phyloP scores from a whole-genome alignment of 2,888 invertebrate species.

The Callyntrura guangdongensis region DNA sequence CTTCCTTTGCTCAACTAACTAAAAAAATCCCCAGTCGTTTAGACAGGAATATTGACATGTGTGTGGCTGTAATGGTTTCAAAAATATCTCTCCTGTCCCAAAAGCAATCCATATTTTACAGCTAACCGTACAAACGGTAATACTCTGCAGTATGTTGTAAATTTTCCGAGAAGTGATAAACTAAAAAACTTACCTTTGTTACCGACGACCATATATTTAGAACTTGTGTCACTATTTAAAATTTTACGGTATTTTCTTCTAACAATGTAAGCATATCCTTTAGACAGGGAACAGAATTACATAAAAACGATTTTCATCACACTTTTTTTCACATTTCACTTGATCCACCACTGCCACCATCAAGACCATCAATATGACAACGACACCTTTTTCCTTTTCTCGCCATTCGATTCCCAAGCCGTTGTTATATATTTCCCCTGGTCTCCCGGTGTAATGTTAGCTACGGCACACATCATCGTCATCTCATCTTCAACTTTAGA shows the following conservation, averaged over 20 bases:
- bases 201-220: background rate
- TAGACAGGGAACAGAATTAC: slow-evolving; percentile 21
- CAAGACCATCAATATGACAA: slow-evolving; percentile 24
- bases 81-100: slow-evolving; percentile 4
- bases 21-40: slow-evolving; percentile 11
- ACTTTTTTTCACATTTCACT: slow-evolving; percentile 46
- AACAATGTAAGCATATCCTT: slow-evolving; percentile 21
- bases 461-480: slow-evolving; percentile 37
- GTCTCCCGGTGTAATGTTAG: too few relatives aligned
- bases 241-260: slow-evolving; percentile 7
- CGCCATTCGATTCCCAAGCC: slow-evolving; percentile 10
- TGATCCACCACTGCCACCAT: slow-evolving; percentile 23
- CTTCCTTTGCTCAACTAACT: background rate
- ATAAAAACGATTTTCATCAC: slow-evolving; percentile 53
- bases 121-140: background rate
- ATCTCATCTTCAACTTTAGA: slow-evolving; percentile 24
- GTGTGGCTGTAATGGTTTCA: slow-evolving; percentile 32
- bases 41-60: slow-evolving; percentile 37
- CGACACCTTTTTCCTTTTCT: slow-evolving; percentile 1
- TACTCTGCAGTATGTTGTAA: background rate
- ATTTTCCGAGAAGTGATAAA: background rate
- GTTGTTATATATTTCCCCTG: slow-evolving; percentile 3
- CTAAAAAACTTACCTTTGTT: background rate
- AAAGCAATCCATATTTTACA: slow-evolving; percentile 11
- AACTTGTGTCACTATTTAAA: background rate